These are phyloP conservation scores for Blastomussa wellsi DNA, from an alignment of 92 coral and sea anemone genomes.

Conservation along the genomic window DNA sequence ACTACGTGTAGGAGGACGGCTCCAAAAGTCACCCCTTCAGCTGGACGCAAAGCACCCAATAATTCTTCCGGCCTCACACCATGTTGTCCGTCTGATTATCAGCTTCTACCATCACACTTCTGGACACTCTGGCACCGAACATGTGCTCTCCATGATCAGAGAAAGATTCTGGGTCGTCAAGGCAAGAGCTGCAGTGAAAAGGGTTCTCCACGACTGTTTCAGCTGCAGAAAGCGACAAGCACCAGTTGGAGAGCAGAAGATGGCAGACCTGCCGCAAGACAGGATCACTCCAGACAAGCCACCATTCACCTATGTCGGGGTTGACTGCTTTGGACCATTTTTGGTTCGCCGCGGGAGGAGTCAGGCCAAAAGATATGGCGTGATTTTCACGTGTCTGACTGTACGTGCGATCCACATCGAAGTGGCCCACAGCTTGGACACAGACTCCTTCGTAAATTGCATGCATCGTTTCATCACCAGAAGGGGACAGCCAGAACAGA, in stretches of 20 bases:
- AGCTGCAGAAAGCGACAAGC: slow-evolving; percentile 49
- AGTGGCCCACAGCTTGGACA: slow-evolving; percentile 50
- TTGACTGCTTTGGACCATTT: slow-evolving; percentile 55
- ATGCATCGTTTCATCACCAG: slow-evolving; percentile 53
- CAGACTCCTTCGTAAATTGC: slow-evolving; percentile 60
- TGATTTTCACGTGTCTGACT: slow-evolving; percentile 59
- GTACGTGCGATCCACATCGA: slow-evolving; percentile 62
- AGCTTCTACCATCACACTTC: slow-evolving; percentile 1
- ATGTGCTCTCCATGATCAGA: slow-evolving; percentile 6
- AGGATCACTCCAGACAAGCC: slow-evolving; percentile 49
- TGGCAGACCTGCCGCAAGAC: slow-evolving; percentile 58
- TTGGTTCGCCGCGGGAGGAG: slow-evolving; percentile 26
- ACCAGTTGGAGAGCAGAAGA: slow-evolving; percentile 44
- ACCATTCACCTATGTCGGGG: too few relatives aligned
- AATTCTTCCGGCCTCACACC: slow-evolving; percentile 43
- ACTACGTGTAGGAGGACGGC: slow-evolving; percentile 50
- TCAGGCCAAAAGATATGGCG: slow-evolving; percentile 52
- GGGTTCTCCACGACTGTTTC: slow-evolving; percentile 11
- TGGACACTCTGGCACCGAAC: slow-evolving; percentile 7
- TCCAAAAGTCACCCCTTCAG: slow-evolving; percentile 3
- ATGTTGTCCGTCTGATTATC: too few relatives aligned
- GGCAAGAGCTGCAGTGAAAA: slow-evolving; percentile 7
- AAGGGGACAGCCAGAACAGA: slow-evolving; percentile 50
- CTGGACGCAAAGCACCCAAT: too few relatives aligned
- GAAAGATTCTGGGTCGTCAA: neutral